phyloP scores from a whole-genome alignment of 2,113 vertebrate species.

The Cichladusa arquata region DNA sequence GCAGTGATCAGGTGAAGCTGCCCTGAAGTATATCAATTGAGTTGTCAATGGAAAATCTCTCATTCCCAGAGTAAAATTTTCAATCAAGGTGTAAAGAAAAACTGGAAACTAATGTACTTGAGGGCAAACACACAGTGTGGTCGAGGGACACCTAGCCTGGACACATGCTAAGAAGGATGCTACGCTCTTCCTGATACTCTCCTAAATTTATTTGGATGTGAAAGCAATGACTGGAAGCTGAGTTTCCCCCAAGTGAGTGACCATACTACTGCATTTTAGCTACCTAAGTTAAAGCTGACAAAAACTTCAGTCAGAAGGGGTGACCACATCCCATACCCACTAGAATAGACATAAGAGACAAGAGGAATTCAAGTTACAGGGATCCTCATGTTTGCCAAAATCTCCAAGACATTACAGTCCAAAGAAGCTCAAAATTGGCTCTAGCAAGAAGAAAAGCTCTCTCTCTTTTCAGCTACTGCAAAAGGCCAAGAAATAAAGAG shows the following conservation, averaged over 20 bases:
- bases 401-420: neutral
- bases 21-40: neutral
- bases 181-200: neutral
- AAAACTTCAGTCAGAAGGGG: neutral
- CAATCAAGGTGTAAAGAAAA: neutral
- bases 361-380: neutral
- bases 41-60: neutral
- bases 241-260: neutral
- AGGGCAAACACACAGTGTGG: neutral
- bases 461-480: neutral
- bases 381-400: neutral
- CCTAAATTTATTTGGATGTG: neutral
- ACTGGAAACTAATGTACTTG: neutral
- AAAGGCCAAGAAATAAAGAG: neutral
- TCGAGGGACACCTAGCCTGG: rapidly evolving
- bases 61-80: neutral
- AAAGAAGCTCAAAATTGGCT: neutral
- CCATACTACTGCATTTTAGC: neutral
- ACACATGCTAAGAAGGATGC: neutral
- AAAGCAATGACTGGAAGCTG: neutral
- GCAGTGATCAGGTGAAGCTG: neutral
- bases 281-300: neutral
- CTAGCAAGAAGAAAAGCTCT: neutral
- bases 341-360: neutral
- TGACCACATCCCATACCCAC: neutral